phyloP scores from a whole-genome alignment of 2,888 invertebrate species.

The Physocephala rufipes region DNA sequence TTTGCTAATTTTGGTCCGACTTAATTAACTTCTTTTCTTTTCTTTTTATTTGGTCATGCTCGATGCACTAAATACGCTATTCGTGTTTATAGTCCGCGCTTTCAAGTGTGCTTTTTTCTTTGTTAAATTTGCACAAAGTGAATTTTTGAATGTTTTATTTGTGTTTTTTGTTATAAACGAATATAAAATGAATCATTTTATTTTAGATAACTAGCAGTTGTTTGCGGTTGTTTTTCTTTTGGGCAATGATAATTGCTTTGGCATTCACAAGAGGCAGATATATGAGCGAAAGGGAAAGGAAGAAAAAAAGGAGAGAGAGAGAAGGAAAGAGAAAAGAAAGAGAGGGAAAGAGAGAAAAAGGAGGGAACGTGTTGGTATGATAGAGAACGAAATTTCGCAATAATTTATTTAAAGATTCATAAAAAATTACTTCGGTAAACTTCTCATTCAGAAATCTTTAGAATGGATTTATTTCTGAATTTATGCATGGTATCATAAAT shows the following conservation, averaged over 20 bases:
- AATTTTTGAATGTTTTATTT: neutral
- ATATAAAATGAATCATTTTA: slow-evolving; percentile 14
- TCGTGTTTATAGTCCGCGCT: slow-evolving; percentile 23
- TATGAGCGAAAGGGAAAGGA: too few relatives aligned
- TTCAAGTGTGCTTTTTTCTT: slow-evolving; percentile 18
- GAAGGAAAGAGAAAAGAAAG: neutral
- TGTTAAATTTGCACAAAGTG: neutral
- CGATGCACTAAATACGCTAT: neutral
- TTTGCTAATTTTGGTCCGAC: slow-evolving; percentile 2
- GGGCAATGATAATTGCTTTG: slow-evolving; percentile 20
- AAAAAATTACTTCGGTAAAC: too few relatives aligned
- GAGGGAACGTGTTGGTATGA: too few relatives aligned
- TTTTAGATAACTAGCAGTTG: neutral
- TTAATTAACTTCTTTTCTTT: slow-evolving; percentile 17
- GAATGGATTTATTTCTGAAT: too few relatives aligned
- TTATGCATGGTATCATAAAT: too few relatives aligned
- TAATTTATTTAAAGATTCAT: too few relatives aligned
- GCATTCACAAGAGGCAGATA: neutral
- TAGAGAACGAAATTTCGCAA: too few relatives aligned
- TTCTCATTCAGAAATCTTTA: too few relatives aligned
- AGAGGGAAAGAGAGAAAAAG: too few relatives aligned
- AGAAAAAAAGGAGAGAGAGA: neutral
- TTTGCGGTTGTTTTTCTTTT: neutral
- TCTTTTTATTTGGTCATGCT: slow-evolving; percentile 28
- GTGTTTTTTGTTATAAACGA: neutral